Evolutionary conservation across 2,797 vertebrate genomes (phyloP).

Genomic region (Zalophus californianus): DNA sequence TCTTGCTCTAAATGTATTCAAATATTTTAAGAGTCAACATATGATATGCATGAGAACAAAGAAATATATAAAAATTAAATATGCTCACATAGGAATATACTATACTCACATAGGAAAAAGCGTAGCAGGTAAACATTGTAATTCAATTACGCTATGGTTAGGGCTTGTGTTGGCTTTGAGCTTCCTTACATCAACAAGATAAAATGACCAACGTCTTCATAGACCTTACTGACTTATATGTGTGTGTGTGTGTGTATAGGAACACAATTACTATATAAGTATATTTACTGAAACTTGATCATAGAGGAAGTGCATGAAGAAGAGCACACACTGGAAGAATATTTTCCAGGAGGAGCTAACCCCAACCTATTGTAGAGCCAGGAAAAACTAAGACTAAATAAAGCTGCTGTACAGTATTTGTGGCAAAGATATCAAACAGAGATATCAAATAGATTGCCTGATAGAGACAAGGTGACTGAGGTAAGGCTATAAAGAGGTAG

Average conservation of each 20-base stretch:
- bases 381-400: background rate
- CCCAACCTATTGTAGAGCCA: background rate
- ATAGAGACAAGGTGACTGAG: background rate
- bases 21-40: background rate
- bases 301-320: background rate
- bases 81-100: background rate
- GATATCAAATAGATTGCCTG: background rate
- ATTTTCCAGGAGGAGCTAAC: background rate
- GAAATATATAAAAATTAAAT: constrained; percentile 13
- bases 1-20: background rate
- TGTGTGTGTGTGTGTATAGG: background rate
- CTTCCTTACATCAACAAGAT: constrained; percentile 27
- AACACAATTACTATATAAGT: background rate
- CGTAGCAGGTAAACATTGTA: background rate
- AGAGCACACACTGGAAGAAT: background rate
- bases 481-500: background rate
- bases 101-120: background rate
- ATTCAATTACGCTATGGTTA: background rate
- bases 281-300: constrained; percentile 34
- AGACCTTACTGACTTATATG: background rate
- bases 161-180: background rate
- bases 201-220: background rate
- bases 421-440: background rate
- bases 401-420: background rate
- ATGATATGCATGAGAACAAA: background rate